These are phyloP conservation scores for Acleris sparsana DNA, from an alignment of 2,888 invertebrate species.

Conservation along the genomic window DNA sequence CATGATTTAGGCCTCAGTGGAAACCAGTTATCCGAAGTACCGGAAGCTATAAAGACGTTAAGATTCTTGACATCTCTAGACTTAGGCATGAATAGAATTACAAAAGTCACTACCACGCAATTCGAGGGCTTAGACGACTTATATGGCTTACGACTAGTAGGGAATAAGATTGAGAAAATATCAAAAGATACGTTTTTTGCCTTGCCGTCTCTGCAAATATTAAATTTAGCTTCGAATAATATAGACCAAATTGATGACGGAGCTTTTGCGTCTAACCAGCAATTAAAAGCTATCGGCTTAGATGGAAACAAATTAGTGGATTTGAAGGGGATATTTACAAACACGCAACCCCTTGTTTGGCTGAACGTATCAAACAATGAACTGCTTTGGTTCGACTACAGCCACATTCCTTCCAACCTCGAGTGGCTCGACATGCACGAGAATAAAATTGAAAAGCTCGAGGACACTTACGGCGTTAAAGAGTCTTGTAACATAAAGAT, in stretches of 20 bases:
- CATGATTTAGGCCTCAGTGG: conserved; percentile 90
- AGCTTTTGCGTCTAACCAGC: conserved; percentile 89
- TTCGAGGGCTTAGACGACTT: conserved; percentile 90
- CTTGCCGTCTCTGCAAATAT: conserved; percentile 88
- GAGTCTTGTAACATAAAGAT: conserved; percentile 87
- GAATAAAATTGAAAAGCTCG: conserved; percentile 89
- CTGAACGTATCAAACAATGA: conserved; percentile 92
- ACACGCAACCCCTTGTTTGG: conserved; percentile 89
- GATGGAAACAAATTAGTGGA: conserved; percentile 91
- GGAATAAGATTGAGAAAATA: conserved; percentile 90
- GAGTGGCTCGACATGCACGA: conserved; percentile 93
- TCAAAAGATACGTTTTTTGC: conserved; percentile 89
- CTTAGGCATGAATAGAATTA: conserved; percentile 91
- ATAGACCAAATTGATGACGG: conserved; percentile 90
- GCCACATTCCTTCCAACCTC: conserved; percentile 88
- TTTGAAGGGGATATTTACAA: conserved; percentile 90
- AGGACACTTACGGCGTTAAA: conserved; percentile 88
- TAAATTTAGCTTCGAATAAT: conserved; percentile 91
- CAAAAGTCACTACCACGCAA: conserved; percentile 87
- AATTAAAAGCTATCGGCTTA: conserved; percentile 89
- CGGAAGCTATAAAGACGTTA: conserved; percentile 87
- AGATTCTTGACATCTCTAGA: conserved; percentile 89
- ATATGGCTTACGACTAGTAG: conserved; percentile 89
- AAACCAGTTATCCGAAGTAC: conserved; percentile 88
- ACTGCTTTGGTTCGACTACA: conserved; percentile 91